Conservation (phyloP, 2,888 invertebrate genomes). For the Ichneumon xanthorius region DNA sequence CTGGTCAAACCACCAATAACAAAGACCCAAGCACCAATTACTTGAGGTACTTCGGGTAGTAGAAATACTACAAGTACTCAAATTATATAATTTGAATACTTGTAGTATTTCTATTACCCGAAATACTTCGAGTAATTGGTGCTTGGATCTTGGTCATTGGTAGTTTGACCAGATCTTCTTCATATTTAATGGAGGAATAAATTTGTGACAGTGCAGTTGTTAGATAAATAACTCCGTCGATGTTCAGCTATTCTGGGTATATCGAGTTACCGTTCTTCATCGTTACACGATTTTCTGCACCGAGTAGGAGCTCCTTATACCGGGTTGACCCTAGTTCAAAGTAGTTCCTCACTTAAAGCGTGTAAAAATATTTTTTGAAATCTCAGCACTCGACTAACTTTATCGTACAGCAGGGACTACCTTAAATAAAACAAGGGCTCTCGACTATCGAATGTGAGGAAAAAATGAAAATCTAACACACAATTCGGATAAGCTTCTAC, state of each 20-base stretch:
- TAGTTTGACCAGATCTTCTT: background rate
- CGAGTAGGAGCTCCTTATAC: background rate
- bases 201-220: background rate
- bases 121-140: background rate
- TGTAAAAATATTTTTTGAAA: background rate
- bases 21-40: too few species aligned
- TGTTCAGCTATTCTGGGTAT: background rate
- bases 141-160: background rate
- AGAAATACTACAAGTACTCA: too few species aligned
- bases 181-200: background rate
- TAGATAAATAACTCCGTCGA: background rate
- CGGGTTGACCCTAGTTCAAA: background rate
- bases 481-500: background rate
- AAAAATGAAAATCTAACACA: background rate
- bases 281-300: background rate
- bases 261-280: background rate
- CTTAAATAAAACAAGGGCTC: background rate
- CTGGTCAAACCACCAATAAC: too few species aligned
- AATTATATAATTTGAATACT: too few species aligned
- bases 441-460: background rate
- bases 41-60: too few species aligned
- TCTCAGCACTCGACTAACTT: background rate
- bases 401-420: background rate
- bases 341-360: background rate
- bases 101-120: too few species aligned